phyloP scores from a whole-genome alignment of 2,888 invertebrate species.

The Chaitophorus viminalis region DNA sequence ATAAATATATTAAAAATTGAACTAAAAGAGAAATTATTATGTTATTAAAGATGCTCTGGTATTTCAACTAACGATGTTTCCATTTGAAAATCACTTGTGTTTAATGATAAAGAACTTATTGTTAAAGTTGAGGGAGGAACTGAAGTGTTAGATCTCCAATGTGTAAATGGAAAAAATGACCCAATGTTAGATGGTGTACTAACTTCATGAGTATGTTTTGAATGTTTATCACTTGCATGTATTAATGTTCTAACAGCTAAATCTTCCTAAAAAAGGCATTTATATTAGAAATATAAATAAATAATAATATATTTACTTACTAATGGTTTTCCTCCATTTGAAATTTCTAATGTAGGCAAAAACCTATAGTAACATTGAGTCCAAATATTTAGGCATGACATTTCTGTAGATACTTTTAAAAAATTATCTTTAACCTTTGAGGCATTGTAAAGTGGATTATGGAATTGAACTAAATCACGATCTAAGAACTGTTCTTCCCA shows the following conservation, averaged over 20 bases:
- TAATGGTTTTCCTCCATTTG: slow-evolving; percentile 65
- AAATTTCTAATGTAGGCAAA: slow-evolving; percentile 83
- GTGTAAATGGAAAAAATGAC: slow-evolving; percentile 70
- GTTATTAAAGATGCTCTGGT: slow-evolving; percentile 41
- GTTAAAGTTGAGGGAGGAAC: slow-evolving; percentile 69
- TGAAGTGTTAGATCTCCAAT: slow-evolving; percentile 62
- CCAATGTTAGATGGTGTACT: slow-evolving; percentile 58
- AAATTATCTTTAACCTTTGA: slow-evolving; percentile 64
- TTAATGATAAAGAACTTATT: slow-evolving; percentile 69
- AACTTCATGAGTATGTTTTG: slow-evolving; percentile 21
- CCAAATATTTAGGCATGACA: slow-evolving; percentile 81
- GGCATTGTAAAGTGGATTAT: slow-evolving; percentile 79
- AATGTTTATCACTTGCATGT: slow-evolving; percentile 24
- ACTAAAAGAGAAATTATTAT: background rate
- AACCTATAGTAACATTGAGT: slow-evolving; percentile 90
- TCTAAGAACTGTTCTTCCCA: slow-evolving; percentile 89
- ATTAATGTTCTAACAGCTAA: slow-evolving; percentile 61
- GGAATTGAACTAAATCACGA: slow-evolving; percentile 82
- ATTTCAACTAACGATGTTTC: slow-evolving; percentile 57
- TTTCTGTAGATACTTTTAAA: slow-evolving; percentile 67
- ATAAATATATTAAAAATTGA: background rate
- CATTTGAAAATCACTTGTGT: slow-evolving; percentile 65
- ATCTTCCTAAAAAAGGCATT: slow-evolving; percentile 57
- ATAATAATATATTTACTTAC: slow-evolving; percentile 59
- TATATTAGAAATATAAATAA: slow-evolving; percentile 5